phyloP scores from a whole-genome alignment of 1,140 invertebrate genomes.

The Trichogramma pretiosum region DNA sequence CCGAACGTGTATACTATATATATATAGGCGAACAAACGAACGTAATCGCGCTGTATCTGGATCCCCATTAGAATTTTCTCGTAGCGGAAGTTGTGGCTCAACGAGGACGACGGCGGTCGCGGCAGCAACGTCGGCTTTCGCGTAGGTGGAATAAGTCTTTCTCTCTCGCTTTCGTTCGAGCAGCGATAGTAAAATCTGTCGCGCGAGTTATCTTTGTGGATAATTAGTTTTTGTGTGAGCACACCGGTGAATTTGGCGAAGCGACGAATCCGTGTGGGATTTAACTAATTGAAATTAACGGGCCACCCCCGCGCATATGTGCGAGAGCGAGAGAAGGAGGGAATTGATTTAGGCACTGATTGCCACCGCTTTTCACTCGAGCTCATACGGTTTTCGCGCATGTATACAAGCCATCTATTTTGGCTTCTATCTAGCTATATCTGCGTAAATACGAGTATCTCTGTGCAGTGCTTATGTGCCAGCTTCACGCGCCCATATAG shows the following conservation, averaged over 20 bases:
- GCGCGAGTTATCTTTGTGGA: no score
- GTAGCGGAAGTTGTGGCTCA: constrained; percentile 3
- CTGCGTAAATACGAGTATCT: neutral
- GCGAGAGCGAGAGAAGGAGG: no score
- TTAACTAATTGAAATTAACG: constrained; percentile 33
- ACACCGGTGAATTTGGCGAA: no score
- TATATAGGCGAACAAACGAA: neutral
- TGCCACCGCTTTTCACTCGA: constrained; percentile 13
- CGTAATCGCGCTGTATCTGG: neutral
- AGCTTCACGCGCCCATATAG: no score
- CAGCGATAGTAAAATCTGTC: constrained; percentile 14
- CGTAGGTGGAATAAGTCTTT: neutral
- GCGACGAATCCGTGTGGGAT: no score
- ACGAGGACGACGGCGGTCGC: neutral
- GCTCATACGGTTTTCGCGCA: no score
- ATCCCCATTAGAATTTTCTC: constrained; percentile 9
- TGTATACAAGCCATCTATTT: constrained; percentile 9
- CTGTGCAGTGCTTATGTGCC: no score
- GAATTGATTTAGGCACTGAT: constrained; percentile 24
- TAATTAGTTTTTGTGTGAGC: constrained; percentile 18
- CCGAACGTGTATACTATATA: neutral
- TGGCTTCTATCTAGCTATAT: neutral
- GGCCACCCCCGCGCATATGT: no score
- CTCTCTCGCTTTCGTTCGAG: neutral
- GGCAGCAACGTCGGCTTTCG: neutral